Evolutionary conservation across 2,888 invertebrate genomes (phyloP).

Genomic region (Coenonympha arcania): DNA sequence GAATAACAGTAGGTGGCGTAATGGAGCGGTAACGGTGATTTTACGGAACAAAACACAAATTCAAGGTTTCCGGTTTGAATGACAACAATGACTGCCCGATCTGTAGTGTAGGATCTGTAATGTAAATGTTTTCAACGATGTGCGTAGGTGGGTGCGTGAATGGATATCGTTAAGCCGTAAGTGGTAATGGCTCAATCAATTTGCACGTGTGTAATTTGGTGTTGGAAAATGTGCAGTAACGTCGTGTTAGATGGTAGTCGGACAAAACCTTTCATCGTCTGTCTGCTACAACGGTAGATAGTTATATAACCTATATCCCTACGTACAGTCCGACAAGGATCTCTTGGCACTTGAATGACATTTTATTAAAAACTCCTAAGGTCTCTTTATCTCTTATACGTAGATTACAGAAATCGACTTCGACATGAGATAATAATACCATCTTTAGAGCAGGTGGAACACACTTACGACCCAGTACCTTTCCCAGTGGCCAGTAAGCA

Average conservation of each 20-base stretch:
- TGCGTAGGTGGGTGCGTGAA: neutral
- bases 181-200: neutral
- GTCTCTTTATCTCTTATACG: too few relatives aligned
- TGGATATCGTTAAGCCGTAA: neutral
- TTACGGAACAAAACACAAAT: neutral
- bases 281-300: too few relatives aligned
- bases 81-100: neutral
- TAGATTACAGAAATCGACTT: too few relatives aligned
- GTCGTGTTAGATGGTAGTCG: too few relatives aligned
- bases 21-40: slow-evolving; percentile 3
- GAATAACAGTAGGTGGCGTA: slow-evolving; percentile 11
- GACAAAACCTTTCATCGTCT: neutral
- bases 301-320: too few relatives aligned
- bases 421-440: too few relatives aligned
- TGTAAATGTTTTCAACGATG: neutral
- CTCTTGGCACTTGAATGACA: too few relatives aligned
- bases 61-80: slow-evolving; percentile 1
- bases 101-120: neutral
- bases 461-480: too few relatives aligned
- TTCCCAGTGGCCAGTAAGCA: too few relatives aligned
- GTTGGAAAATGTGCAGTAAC: neutral
- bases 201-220: neutral
- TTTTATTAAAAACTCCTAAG: too few relatives aligned
- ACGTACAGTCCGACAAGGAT: too few relatives aligned
- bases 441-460: too few relatives aligned